A percentile compares a stretch with the other conserved stretches of the same genome.
phyloP scores from a whole-genome alignment of 2,113 vertebrate species.

The Genyomyrus donnyi region DNA sequence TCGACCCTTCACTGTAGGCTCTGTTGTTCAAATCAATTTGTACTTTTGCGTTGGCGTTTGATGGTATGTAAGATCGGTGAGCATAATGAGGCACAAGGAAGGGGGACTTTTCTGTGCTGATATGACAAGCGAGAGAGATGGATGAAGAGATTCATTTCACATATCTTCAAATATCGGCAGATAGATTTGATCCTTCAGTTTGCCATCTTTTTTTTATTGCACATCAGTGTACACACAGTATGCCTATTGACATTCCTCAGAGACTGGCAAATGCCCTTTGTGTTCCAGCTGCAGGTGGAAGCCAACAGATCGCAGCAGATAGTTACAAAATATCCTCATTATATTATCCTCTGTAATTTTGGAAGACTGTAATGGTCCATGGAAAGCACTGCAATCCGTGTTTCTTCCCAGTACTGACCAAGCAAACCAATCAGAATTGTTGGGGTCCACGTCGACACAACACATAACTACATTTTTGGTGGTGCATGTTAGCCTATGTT shows the following conservation, averaged over 20 bases:
- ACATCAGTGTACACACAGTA: background rate
- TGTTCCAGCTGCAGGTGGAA: background rate
- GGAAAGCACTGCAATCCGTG: too few relatives aligned
- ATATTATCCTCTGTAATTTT: too few relatives aligned
- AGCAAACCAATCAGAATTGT: background rate
- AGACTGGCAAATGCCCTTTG: background rate
- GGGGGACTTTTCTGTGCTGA: background rate
- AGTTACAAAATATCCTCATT: background rate
- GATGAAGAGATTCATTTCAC: background rate
- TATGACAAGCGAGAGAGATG: background rate
- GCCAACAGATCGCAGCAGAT: background rate
- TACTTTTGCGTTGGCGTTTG: background rate
- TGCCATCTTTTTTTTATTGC: background rate
- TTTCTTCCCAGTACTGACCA: background rate
- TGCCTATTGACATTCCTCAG: background rate
- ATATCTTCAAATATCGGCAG: background rate
- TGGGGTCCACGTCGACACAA: too few relatives aligned
- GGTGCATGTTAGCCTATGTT: background rate
- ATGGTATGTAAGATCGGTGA: background rate
- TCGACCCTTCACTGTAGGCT: background rate
- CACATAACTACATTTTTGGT: background rate
- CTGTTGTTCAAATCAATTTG: background rate
- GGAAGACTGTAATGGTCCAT: background rate
- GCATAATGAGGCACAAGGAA: background rate
- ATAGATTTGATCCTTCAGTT: background rate